Conservation (phyloP, 2,888 invertebrate genomes). For the Dorcus parallelipipedus region DNA sequence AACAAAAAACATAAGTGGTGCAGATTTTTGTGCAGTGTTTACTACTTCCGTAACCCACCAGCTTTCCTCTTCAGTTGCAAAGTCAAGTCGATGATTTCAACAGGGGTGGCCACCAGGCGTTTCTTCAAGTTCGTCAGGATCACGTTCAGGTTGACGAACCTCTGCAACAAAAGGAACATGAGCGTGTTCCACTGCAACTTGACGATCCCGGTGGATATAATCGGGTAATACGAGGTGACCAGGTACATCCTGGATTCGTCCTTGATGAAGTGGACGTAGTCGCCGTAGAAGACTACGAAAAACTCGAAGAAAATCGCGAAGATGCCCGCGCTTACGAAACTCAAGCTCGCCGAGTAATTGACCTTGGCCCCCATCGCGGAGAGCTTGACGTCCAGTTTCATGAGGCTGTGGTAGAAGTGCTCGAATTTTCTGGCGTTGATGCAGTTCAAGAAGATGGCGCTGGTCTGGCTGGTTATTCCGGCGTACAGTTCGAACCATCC, state of each 20-base stretch:
- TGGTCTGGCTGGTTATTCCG: conserved; percentile 13
- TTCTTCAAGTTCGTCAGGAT: neutral
- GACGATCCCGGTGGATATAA: conserved; percentile 14
- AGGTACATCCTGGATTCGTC: conserved; percentile 15
- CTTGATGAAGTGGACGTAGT: conserved; percentile 16
- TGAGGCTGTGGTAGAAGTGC: conserved; percentile 4
- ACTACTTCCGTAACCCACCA: too few relatives aligned
- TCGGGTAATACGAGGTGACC: conserved; percentile 14
- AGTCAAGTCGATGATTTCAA: neutral
- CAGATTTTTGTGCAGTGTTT: too few relatives aligned
- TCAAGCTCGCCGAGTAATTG: neutral
- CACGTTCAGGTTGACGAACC: conserved; percentile 8
- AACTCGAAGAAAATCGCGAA: conserved; percentile 9
- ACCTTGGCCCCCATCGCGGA: conserved; percentile 2
- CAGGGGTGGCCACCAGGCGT: neutral
- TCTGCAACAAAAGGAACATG: conserved; percentile 8
- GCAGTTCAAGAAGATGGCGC: conserved; percentile 14
- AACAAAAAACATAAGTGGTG: too few relatives aligned
- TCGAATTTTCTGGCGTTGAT: conserved; percentile 9
- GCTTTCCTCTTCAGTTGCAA: too few relatives aligned
- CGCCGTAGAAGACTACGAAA: conserved; percentile 9
- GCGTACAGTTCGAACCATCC: conserved; percentile 22
- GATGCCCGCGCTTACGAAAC: conserved; percentile 10
- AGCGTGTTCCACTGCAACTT: conserved; percentile 14
- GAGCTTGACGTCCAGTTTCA: conserved; percentile 6